Evolutionary conservation across 2,113 vertebrate genomes (phyloP), one percentile per base, ranked within the genome.

Genomic region (Toxotes chatareus): DNA sequence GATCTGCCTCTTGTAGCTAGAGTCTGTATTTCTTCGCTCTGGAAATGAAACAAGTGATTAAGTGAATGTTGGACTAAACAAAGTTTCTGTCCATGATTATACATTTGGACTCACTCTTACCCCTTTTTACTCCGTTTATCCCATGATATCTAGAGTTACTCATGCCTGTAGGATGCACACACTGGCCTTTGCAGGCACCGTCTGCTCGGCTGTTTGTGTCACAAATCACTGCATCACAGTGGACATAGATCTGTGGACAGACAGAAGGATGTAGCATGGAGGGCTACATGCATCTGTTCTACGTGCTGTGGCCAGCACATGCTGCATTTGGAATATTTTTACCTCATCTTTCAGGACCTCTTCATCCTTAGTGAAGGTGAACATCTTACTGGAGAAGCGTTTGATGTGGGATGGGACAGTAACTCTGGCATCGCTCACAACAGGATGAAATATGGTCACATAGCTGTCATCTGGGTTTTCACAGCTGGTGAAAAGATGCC

Each of bases 191-290:
- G 79, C 95, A 96, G 80, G 88, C 23, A 0, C 47, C 49, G 0
- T 93, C 87, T 1, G 40, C 11, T 13, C 76, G 65, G 55, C 76
- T 76, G 16, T 44, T 85, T 8, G 51, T 16, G 47, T 94, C 91
- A 91, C 95, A 96, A 4, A 96, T 87, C 57, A 94, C 82, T 3
- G 90, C 82, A 3, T 95, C 91, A 83, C 95, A 96, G 71, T 95
- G 95, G 21, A 96, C 83, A 68, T 91, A 86, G 6, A 95, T 89
- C 95, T 96, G 75, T 23, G 21, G 75, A 27, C 3, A 44, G 4
- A 63, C 11, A 60, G 1, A 16, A 16, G 0, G 9, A 12, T 3
- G 51, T 27, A 51, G 36, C 3, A 27, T 0, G 0, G 16, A 10
- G 17, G 9, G 21, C 4, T 19, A 27, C 1, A 34, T 16, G 36